Percentiles rank a stretch among this genome's conserved stretches.
Conservation (phyloP, 2,797 vertebrate species). For the Triplophysa bombifrons region DNA sequence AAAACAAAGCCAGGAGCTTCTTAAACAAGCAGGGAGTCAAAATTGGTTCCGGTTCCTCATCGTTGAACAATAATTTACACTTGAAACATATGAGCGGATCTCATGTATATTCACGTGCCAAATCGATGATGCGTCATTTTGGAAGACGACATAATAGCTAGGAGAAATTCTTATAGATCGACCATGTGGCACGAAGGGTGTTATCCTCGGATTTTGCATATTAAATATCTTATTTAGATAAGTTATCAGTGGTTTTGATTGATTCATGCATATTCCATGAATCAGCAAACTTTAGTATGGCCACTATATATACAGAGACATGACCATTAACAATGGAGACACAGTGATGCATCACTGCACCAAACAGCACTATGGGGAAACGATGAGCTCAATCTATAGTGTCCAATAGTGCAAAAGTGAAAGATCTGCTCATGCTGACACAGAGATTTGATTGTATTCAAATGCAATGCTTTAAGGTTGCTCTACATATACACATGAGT, state of each 20-base stretch:
- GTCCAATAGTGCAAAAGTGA: constrained; percentile 10
- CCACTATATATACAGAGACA: background rate
- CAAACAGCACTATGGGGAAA: constrained; percentile 32
- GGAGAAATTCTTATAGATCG: background rate
- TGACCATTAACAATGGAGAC: constrained; percentile 27
- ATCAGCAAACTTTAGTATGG: constrained; percentile 11
- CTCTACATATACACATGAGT: background rate
- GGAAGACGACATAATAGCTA: background rate
- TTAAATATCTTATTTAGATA: background rate
- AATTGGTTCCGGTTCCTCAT: constrained; percentile 41
- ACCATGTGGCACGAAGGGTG: background rate
- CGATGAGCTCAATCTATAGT: constrained; percentile 26
- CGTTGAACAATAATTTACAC: constrained; percentile 38
- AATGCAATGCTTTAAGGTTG: constrained; percentile 19
- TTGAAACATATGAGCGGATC: constrained; percentile 16
- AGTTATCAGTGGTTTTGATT: constrained; percentile 8
- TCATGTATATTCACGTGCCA: constrained; percentile 1
- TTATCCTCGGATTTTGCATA: background rate
- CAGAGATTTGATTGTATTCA: constrained; percentile 48
- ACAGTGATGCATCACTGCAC: constrained; percentile 35
- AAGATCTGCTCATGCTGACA: constrained; percentile 43
- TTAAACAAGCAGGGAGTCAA: constrained; percentile 29
- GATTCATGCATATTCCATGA: constrained; percentile 16
- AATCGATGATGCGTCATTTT: constrained; percentile 9
- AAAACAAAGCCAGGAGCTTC: constrained; percentile 6